Evolutionary conservation across 2,113 vertebrate species (phyloP), one percentile per base, ranked within the genome.

Genomic region (Archocentrus centrarchus): DNA sequence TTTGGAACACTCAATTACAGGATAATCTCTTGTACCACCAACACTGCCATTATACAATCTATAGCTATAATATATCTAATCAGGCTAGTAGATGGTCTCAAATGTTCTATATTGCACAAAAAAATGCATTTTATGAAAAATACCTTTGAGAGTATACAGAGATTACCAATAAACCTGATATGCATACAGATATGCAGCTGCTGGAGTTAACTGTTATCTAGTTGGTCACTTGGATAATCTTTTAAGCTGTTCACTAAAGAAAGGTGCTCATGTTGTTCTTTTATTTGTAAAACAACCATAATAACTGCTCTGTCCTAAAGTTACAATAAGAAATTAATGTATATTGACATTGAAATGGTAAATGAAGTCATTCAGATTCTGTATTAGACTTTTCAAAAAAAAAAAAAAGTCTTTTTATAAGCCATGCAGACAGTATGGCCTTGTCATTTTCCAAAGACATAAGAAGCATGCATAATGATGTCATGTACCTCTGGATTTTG

Each of bases 401-500:
- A 27, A 27, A 27, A 27, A 35, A 35, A n/a, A 75, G 5, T 39
- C 15, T 70, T 80, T 68, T 79, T 47, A 84, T 47, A 60, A 89
- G 85, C 53, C 62, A 15, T 76, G 77, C 57, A 60, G 76, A 2
- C 66, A 68, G 30, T 41, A 32, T 20, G 66, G 57, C 55, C 82
- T 76, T 68, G 70, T 89, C 61, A 79, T 86, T 68, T 77, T 50
- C 62, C 61, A 77, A 35, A 77, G 80, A 92, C 90, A 86, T 10
- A 58, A 82, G 64, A 85, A 70, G 81, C 85, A 79, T 80, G 73
- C 62, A 81, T 88, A 88, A 91, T 91, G 79, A 85, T 27, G 76
- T 82, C 81, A 75, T 76, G 82, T 89, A 81, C 62, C 86, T 61
- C 11, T 77, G 60, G 30, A 64, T 78, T 85, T 83, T 81, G 60